Conservation (phyloP, 2,113 vertebrate genomes). For the Centropristis striata region DNA sequence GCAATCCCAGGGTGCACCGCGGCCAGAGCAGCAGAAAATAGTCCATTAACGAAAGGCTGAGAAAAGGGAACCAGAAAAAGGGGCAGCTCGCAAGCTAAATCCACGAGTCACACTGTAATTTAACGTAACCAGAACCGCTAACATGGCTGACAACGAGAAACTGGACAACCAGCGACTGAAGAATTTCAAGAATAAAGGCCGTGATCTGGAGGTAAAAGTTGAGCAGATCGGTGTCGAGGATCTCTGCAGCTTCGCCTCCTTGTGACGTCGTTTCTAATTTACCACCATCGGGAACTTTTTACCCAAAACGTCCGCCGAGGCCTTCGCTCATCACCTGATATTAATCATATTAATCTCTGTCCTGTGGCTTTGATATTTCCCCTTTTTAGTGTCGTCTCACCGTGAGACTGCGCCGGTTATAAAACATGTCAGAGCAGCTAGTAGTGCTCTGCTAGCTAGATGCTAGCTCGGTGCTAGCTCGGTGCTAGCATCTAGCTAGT, state of each 20-base stretch:
- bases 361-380: background rate
- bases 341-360: background rate
- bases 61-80: constrained; percentile 74
- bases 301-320: constrained; percentile 36
- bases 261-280: constrained; percentile 91
- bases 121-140: constrained; percentile 63
- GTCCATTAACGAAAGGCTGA: constrained; percentile 81
- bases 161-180: constrained; percentile 98
- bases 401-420: constrained; percentile 34
- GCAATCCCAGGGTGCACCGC: constrained; percentile 89
- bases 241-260: constrained; percentile 57
- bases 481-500: no score
- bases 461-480: no score
- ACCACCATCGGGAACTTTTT: constrained; percentile 69
- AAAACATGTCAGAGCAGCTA: constrained; percentile 57
- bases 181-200: constrained; percentile 99
- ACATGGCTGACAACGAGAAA: constrained; percentile 98
- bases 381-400: background rate
- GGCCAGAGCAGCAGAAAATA: constrained; percentile 84
- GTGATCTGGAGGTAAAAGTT: constrained; percentile 94
- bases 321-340: background rate
- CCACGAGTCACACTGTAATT: constrained; percentile 44
- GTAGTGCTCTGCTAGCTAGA: constrained; percentile 46
- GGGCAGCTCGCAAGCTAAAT: constrained; percentile 56
- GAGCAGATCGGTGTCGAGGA: constrained; percentile 54